Conservation (phyloP, 2,797 vertebrate genomes). For the Thunnus albacares region DNA sequence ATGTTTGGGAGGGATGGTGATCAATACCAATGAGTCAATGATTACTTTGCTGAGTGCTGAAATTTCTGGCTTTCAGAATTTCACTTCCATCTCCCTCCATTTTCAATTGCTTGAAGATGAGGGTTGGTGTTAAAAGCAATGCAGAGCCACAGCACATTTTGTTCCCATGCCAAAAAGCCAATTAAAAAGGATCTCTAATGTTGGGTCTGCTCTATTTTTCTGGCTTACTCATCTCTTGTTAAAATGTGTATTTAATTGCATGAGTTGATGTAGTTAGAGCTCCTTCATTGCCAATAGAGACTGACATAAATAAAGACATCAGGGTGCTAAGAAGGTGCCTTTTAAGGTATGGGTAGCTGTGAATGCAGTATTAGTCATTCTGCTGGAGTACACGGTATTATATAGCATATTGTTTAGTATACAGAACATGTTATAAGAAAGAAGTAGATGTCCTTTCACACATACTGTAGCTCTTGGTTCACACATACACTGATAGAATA, state of each 20-base stretch:
- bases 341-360: slow-evolving; percentile 1
- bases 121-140: slow-evolving; percentile 14
- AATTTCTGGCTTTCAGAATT: slow-evolving; percentile 8
- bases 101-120: not conserved
- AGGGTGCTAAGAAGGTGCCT: slow-evolving; percentile 1
- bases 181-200: slow-evolving; percentile 35
- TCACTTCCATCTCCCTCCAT: not conserved
- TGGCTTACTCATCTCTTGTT: slow-evolving; percentile 29
- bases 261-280: slow-evolving; percentile 1
- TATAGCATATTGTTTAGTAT: not conserved
- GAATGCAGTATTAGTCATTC: slow-evolving; percentile 2
- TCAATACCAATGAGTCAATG: slow-evolving; percentile 21
- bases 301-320: slow-evolving; percentile 12
- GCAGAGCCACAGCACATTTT: slow-evolving; percentile 8
- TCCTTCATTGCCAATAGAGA: slow-evolving; percentile 16
- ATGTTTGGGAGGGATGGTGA: slow-evolving; percentile 10
- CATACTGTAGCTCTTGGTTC: not conserved
- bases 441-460: not conserved
- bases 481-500: not conserved
- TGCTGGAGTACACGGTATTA: not conserved
- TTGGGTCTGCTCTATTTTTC: slow-evolving; percentile 22
- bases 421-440: not conserved
- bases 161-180: slow-evolving; percentile 16
- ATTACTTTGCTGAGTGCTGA: slow-evolving; percentile 31
- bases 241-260: slow-evolving; percentile 47